Percentiles rank a stretch among this genome's conserved stretches.
These are phyloP conservation scores for Nomada ferruginata DNA, from an alignment of 2,888 invertebrate genomes.

Conservation along the genomic window DNA sequence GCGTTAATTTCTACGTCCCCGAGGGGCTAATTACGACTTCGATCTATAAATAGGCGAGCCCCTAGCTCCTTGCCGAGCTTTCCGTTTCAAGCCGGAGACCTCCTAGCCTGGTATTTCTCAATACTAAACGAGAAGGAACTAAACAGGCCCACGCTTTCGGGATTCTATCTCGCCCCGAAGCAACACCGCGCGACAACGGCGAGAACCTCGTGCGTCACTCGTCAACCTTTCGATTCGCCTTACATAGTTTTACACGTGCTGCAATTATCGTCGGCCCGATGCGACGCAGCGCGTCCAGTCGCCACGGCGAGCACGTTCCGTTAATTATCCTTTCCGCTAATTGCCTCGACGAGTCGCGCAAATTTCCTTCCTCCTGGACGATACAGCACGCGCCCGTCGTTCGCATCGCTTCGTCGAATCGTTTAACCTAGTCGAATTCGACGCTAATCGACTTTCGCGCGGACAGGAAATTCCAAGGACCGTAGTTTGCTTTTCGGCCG, in stretches of 20 bases:
- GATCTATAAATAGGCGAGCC: slow-evolving; percentile 52
- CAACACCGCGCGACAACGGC: neutral
- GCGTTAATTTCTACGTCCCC: slow-evolving; percentile 60
- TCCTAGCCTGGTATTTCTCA: neutral
- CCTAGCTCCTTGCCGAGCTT: neutral
- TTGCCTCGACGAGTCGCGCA: slow-evolving; percentile 39
- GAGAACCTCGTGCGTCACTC: neutral
- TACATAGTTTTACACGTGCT: no score
- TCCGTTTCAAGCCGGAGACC: neutral
- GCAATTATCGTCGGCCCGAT: no score
- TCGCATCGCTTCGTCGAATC: neutral
- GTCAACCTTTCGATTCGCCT: no score
- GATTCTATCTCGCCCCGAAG: neutral
- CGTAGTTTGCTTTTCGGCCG: neutral
- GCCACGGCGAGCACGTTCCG: slow-evolving; percentile 37
- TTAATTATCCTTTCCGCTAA: slow-evolving; percentile 49
- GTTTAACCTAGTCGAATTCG: neutral
- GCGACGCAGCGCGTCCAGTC: neutral
- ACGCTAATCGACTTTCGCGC: neutral
- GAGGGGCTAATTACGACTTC: slow-evolving; percentile 54
- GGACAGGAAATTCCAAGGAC: slow-evolving; percentile 11
- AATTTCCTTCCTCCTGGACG: slow-evolving; percentile 6
- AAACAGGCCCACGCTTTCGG: neutral
- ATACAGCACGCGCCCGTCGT: neutral
- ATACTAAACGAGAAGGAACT: neutral